phyloP scores from a whole-genome alignment of 1,140 invertebrate species.

The Trichoplusia ni region DNA sequence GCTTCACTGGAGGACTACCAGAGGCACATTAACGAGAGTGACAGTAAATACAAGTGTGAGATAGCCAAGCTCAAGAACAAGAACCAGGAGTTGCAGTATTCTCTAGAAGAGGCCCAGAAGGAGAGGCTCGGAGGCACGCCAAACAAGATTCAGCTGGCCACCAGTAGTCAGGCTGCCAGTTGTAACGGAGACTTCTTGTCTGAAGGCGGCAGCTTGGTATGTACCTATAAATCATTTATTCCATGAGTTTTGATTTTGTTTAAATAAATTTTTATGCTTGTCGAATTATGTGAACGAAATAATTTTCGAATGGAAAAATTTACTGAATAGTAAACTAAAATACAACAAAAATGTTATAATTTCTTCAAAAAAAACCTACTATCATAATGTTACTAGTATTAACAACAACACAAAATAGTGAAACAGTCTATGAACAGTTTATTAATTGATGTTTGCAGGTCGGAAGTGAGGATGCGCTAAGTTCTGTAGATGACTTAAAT shows the following conservation, averaged over 20 bases:
- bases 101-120: conserved; percentile 69
- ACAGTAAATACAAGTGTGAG: conserved; percentile 81
- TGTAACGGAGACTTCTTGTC: conserved; percentile 79
- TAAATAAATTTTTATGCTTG: too few relatives aligned
- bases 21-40: conserved; percentile 83
- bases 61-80: conserved; percentile 81
- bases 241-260: too few relatives aligned
- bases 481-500: conserved; percentile 80
- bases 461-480: conserved; percentile 83
- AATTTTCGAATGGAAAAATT: too few relatives aligned
- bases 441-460: conserved; percentile 66
- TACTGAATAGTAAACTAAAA: too few relatives aligned
- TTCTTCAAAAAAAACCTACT: too few relatives aligned
- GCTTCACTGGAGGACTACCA: conserved; percentile 86
- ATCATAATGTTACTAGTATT: too few relatives aligned
- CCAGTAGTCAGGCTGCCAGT: conserved; percentile 64
- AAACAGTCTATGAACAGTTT: neutral
- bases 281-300: too few relatives aligned
- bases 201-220: conserved; percentile 79
- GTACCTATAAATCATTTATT: too few relatives aligned
- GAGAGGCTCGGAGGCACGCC: conserved; percentile 67
- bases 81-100: conserved; percentile 79
- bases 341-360: too few relatives aligned
- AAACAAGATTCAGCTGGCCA: conserved; percentile 50
- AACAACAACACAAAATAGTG: too few relatives aligned